phyloP scores from a whole-genome alignment of 1,140 invertebrate species.

The Aradophagus sp. region DNA sequence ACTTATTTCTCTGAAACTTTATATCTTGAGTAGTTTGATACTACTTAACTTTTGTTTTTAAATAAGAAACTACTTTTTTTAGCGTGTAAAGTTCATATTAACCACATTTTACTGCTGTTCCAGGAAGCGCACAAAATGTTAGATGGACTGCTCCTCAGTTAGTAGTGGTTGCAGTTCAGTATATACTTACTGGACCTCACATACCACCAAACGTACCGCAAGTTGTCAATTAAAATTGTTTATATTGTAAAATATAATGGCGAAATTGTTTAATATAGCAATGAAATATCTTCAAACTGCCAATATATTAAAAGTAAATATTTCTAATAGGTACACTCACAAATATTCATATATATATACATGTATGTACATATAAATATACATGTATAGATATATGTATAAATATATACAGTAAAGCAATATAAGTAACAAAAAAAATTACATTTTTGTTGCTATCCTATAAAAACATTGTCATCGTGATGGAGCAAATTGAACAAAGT shows the following conservation, averaged over 20 bases:
- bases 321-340: constrained; percentile 42
- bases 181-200: constrained; percentile 73
- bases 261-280: constrained; percentile 37
- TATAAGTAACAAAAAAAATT: too few relatives aligned
- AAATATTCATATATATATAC: constrained; percentile 9
- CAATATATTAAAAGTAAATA: constrained; percentile 46
- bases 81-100: too few relatives aligned
- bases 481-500: too few relatives aligned
- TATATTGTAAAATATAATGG: constrained; percentile 44
- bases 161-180: constrained; percentile 73
- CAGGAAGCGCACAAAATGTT: constrained; percentile 74
- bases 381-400: too few relatives aligned
- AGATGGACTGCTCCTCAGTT: constrained; percentile 74
- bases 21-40: too few relatives aligned
- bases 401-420: too few relatives aligned
- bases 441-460: too few relatives aligned
- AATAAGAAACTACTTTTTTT: too few relatives aligned
- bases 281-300: constrained; percentile 46
- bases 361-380: too few relatives aligned
- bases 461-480: too few relatives aligned
- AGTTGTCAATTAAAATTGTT: constrained; percentile 66
- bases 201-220: constrained; percentile 72
- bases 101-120: constrained; percentile 61
- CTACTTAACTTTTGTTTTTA: too few relatives aligned
- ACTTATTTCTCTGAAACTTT: too few relatives aligned